Conservation (phyloP, 2,888 invertebrate species). For the Chelonus formosanus region DNA sequence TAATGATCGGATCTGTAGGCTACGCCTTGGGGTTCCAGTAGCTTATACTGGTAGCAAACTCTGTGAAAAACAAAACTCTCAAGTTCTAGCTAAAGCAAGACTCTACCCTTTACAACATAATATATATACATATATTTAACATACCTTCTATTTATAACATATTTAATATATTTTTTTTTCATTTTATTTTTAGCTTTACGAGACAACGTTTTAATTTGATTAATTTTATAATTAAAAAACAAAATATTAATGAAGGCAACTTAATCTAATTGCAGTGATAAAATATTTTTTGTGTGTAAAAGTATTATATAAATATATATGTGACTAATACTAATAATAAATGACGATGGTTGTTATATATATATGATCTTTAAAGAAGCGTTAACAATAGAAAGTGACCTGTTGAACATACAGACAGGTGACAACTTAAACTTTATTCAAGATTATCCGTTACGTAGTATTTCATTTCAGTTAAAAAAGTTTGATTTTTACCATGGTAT, state of each 20-base stretch:
- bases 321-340: too few species aligned
- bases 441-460: conserved; percentile 50
- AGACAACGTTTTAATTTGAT: too few species aligned
- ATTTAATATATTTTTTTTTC: too few species aligned
- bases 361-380: background rate
- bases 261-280: too few species aligned
- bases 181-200: too few species aligned
- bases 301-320: too few species aligned
- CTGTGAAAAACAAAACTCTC: conserved; percentile 53
- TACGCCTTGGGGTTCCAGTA: conserved; percentile 57
- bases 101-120: conserved; percentile 35
- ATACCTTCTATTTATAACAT: too few species aligned
- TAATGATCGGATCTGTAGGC: conserved; percentile 62
- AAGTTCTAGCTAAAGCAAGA: conserved; percentile 26
- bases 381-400: conserved; percentile 58
- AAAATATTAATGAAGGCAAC: too few species aligned
- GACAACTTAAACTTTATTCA: conserved; percentile 53
- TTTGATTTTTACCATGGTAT: conserved; percentile 55
- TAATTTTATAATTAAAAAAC: too few species aligned
- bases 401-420: conserved; percentile 62
- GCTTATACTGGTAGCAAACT: conserved; percentile 51
- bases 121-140: too few species aligned
- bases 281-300: too few species aligned
- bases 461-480: conserved; percentile 59
- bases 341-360: too few species aligned